Conservation (phyloP, 2,113 vertebrate species). For the Labrus mixtus region DNA sequence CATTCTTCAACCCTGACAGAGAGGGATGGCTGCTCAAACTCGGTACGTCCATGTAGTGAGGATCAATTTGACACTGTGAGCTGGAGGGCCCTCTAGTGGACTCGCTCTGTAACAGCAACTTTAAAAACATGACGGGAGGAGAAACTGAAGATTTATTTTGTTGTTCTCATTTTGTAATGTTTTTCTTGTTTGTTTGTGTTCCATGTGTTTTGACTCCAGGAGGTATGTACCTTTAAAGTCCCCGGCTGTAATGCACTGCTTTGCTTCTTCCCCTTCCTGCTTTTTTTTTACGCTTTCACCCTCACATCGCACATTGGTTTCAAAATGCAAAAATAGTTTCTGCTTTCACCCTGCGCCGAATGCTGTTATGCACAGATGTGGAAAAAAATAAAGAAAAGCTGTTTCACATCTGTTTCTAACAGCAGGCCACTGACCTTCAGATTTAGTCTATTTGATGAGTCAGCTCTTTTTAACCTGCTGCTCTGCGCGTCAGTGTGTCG, state of each 20-base stretch:
- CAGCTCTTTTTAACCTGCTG: conserved; percentile 35
- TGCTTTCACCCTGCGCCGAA: conserved; percentile 58
- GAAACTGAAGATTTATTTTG: neutral
- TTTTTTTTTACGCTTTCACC: conserved; percentile 13
- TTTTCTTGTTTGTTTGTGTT: conserved; percentile 89
- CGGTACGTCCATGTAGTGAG: conserved; percentile 79
- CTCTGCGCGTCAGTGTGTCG: conserved; percentile 13
- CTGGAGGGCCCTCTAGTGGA: conserved; percentile 47
- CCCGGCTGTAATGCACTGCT: conserved; percentile 71
- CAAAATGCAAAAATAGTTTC: neutral
- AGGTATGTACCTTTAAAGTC: conserved; percentile 89
- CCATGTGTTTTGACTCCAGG: conserved; percentile 93
- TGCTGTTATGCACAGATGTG: conserved; percentile 32
- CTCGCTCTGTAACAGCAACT: neutral
- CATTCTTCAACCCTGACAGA: conserved; percentile 97
- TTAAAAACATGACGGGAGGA: neutral
- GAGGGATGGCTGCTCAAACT: conserved; percentile 98
- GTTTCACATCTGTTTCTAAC: conserved; percentile 54
- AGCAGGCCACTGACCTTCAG: conserved; percentile 37
- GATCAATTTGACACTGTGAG: neutral
- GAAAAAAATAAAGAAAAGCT: neutral
- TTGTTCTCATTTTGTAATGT: conserved; percentile 70
- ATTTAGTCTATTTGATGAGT: neutral
- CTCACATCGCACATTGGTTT: conserved; percentile 6
- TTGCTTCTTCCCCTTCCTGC: conserved; percentile 66